Conservation (phyloP, 2,797 vertebrate genomes). For the Decapterus maruadsi region DNA sequence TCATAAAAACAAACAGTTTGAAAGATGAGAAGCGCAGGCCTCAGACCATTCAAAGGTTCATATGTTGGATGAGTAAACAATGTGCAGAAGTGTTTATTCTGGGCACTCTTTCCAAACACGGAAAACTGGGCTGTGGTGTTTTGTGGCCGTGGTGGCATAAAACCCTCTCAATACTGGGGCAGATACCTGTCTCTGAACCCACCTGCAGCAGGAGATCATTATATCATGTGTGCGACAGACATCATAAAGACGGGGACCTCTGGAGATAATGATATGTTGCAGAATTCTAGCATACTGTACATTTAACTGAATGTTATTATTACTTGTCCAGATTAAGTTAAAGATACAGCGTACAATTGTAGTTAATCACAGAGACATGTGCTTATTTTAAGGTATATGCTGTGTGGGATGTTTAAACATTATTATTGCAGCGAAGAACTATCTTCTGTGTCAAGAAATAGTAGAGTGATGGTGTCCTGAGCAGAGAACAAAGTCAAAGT, state of each 20-base stretch:
- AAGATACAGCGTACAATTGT: neutral
- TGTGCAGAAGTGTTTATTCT: conserved; percentile 66
- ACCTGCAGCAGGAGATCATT: conserved; percentile 7
- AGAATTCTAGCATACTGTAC: neutral
- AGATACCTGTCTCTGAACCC: conserved; percentile 5
- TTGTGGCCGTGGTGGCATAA: conserved; percentile 40
- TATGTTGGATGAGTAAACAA: conserved; percentile 64
- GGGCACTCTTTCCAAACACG: conserved; percentile 45
- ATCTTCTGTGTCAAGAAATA: no score
- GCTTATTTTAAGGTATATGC: neutral
- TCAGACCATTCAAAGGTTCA: conserved; percentile 43
- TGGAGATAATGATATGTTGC: neutral
- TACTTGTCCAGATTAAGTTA: neutral
- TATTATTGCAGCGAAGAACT: neutral
- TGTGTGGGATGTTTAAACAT: neutral
- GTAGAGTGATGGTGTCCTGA: no score
- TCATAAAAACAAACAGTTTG: conserved; percentile 76
- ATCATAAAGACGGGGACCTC: neutral
- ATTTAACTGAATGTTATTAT: neutral
- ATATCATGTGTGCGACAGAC: neutral
- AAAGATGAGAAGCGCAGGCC: conserved; percentile 53
- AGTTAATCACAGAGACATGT: neutral
- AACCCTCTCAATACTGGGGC: neutral
- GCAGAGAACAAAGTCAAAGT: no score
- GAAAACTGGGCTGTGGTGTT: conserved; percentile 25